phyloP scores from a whole-genome alignment of 2,888 invertebrate genomes.

The Stomorhina lunata region DNA sequence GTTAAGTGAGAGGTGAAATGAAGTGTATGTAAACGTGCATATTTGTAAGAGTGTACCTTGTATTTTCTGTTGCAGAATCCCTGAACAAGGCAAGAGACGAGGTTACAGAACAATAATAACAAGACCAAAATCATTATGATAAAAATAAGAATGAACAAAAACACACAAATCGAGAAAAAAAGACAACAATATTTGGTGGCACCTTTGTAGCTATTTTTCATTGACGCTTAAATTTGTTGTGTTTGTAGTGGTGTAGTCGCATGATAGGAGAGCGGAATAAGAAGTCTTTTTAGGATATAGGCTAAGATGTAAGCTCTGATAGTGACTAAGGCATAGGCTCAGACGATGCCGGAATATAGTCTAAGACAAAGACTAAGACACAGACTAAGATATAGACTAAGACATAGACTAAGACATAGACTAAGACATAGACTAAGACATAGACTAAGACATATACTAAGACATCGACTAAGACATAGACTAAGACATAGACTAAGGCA shows the following conservation, averaged over 20 bases:
- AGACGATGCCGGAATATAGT: too few species aligned
- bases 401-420: too few species aligned
- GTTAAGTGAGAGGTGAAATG: conserved; percentile 35
- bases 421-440: too few species aligned
- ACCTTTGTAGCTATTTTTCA: conserved; percentile 55
- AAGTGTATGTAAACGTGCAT: too few species aligned
- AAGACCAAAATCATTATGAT: not conserved
- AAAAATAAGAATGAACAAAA: not conserved
- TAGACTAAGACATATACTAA: too few species aligned
- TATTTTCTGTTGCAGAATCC: not conserved
- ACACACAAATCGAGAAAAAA: not conserved
- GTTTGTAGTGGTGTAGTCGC: not conserved
- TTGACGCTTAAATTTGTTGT: conserved; percentile 50
- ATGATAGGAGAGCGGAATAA: not conserved
- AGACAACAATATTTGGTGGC: conserved; percentile 47
- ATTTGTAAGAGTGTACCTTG: too few species aligned
- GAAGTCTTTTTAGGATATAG: not conserved
- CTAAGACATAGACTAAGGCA: too few species aligned
- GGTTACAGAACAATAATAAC: not conserved
- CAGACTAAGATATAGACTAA: too few species aligned
- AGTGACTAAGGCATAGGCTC: too few species aligned
- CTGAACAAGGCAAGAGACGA: conserved; percentile 5
- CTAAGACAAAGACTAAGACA: too few species aligned
- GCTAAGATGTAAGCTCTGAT: not conserved
- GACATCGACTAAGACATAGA: too few species aligned